These are phyloP conservation scores for Gymnoscelis rufifasciata DNA, from an alignment of 2,888 invertebrate genomes.

Conservation along the genomic window DNA sequence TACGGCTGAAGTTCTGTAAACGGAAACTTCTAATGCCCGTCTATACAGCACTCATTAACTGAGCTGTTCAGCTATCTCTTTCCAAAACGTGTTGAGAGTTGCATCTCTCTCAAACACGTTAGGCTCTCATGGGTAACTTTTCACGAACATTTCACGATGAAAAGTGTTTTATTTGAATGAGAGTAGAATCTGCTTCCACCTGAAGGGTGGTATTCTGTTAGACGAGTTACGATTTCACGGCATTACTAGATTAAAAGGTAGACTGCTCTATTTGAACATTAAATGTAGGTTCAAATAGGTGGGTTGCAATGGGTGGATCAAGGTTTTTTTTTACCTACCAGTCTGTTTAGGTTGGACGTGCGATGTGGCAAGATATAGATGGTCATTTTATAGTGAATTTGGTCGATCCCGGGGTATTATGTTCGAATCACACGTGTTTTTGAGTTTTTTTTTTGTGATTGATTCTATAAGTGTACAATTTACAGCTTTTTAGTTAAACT, in stretches of 20 bases:
- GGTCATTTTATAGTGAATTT: too few relatives aligned
- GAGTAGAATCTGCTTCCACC: slow-evolving; percentile 36
- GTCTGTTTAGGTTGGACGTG: too few relatives aligned
- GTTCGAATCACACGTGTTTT: too few relatives aligned
- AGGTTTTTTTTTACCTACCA: too few relatives aligned
- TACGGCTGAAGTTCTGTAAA: slow-evolving; percentile 15
- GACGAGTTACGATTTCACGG: slow-evolving; percentile 13
- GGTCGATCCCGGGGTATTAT: too few relatives aligned
- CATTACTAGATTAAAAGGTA: neutral
- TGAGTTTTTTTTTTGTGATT: too few relatives aligned
- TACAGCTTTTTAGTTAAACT: too few relatives aligned
- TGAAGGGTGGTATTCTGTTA: slow-evolving; percentile 22
- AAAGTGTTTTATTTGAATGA: slow-evolving; percentile 46
- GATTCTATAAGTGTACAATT: too few relatives aligned
- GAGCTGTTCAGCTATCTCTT: slow-evolving; percentile 15
- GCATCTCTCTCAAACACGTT: slow-evolving; percentile 17
- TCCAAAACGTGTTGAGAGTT: slow-evolving; percentile 14
- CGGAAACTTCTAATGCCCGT: slow-evolving; percentile 2
- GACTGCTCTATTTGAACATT: too few relatives aligned
- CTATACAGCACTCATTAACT: slow-evolving; percentile 26
- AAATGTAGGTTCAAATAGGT: too few relatives aligned
- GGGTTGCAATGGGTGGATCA: too few relatives aligned
- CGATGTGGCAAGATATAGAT: too few relatives aligned
- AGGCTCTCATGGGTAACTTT: slow-evolving; percentile 32
- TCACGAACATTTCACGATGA: slow-evolving; percentile 42